Conservation (phyloP, 2,888 invertebrate genomes). For the Neuroscelio doddi region DNA sequence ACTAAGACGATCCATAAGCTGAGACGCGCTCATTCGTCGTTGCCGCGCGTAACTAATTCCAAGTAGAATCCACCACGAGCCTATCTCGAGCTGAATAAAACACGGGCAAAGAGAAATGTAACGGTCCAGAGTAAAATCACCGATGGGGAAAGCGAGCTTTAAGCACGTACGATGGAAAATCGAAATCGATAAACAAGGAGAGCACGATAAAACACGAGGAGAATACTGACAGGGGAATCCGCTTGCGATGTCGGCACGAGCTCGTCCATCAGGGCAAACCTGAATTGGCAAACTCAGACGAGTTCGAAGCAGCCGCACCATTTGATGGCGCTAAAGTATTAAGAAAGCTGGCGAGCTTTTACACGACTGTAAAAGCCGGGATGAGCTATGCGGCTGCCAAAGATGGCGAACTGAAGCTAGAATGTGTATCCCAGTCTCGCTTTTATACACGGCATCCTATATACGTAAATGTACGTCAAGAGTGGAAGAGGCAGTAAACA, state of each 20-base stretch:
- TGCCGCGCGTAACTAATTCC: slow-evolving; percentile 19
- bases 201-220: slow-evolving; percentile 16
- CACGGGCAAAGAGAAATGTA: slow-evolving; percentile 11
- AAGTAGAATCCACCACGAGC: slow-evolving; percentile 6
- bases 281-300: slow-evolving; percentile 15
- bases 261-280: background rate
- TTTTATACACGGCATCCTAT: slow-evolving; percentile 9
- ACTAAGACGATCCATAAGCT: slow-evolving; percentile 31
- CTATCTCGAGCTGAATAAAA: slow-evolving; percentile 26
- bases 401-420: slow-evolving; percentile 8
- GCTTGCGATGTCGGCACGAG: slow-evolving; percentile 2
- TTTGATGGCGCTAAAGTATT: slow-evolving; percentile 52
- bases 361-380: slow-evolving; percentile 56
- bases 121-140: slow-evolving; percentile 5
- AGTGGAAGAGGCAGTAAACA: slow-evolving; percentile 27
- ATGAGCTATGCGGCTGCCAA: slow-evolving; percentile 45
- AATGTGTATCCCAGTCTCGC: slow-evolving; percentile 7
- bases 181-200: slow-evolving; percentile 30
- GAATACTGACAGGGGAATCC: slow-evolving; percentile 11
- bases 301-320: too few species aligned
- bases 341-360: slow-evolving; percentile 54
- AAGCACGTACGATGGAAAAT: slow-evolving; percentile 20
- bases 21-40: slow-evolving; percentile 15
- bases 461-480: slow-evolving; percentile 6
- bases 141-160: slow-evolving; percentile 4